Conservation (phyloP, 1,140 invertebrate species). For the Psix sp. region DNA sequence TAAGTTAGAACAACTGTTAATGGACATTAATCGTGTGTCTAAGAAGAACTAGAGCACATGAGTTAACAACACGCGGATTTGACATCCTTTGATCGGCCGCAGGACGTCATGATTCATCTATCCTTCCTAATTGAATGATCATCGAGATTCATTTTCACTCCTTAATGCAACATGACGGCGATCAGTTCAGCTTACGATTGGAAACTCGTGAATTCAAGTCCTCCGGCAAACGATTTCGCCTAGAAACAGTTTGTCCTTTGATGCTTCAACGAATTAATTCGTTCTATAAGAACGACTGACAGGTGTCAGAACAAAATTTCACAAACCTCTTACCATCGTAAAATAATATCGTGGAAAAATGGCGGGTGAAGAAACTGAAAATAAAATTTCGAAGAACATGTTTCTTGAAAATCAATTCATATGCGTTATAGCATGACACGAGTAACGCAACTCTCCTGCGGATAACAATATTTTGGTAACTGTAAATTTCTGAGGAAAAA, state of each 20-base stretch:
- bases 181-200: constrained; percentile 18
- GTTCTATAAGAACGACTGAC: background rate
- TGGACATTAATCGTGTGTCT: constrained; percentile 25
- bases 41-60: constrained; percentile 43
- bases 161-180: constrained; percentile 27
- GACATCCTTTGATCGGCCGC: constrained; percentile 41
- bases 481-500: no score
- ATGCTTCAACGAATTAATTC: constrained; percentile 24
- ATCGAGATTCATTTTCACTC: background rate
- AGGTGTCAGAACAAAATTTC: constrained; percentile 7
- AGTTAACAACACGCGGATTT: constrained; percentile 6
- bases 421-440: no score
- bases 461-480: no score
- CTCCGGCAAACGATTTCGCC: constrained; percentile 19
- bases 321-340: no score
- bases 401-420: no score
- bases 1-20: constrained; percentile 18
- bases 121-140: constrained; percentile 24
- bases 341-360: background rate
- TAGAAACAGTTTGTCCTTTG: constrained; percentile 35
- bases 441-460: no score
- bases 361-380: no score
- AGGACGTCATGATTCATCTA: constrained; percentile 27
- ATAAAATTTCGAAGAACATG: no score
- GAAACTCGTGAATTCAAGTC: constrained; percentile 14